Evolutionary conservation across 2,113 vertebrate genomes (phyloP), one percentile per base, ranked within the genome.

Genomic region (Cyanoderma ruficeps): DNA sequence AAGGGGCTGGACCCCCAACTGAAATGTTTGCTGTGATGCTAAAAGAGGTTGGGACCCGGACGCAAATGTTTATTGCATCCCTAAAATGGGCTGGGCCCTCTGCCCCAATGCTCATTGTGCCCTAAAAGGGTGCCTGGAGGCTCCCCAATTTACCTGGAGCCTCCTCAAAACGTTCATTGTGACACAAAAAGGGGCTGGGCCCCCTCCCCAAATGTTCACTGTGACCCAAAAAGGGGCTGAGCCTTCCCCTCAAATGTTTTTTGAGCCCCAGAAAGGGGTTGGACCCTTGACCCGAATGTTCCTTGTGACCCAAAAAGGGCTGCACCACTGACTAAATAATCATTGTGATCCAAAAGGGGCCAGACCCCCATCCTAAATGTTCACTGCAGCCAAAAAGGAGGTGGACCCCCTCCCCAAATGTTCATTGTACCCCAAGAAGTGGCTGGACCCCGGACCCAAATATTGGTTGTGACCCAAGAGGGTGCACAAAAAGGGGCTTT

Each of bases 61-160:
- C 30, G 3, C 18, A 31, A 55, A 55, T 55, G 30, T 11, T 23
- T 31, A 11, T 31, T 31, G 28, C 18, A 12, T 6, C 31, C 19
- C 53, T 21, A 56, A 56, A 61, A 41, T 3, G 21, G 28, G 28
- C 28, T 50, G 52, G 30, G 8, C 13, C 31, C 28, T 15, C 49
- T 41, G 9, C 50, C 5, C 6, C 1, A 33, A 41, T 41, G 30
- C 21, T 42, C 37, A 3, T 7, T 25, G 21, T 0, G 1, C 8
- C 15, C 37, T 18, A 25, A 42, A 71, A 41, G 15, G 19, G 23
- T 5, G 7, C 13, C 42, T 25, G 22, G 42, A 33, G 23, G 9
- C 39, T 42, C 41, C 22, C 31, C 53, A 20, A 31, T 33, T 20
- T 33, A 21, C 53, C 30, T 33, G 19, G 53, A 56, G 31, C 19